phyloP scores from a whole-genome alignment of 2,888 invertebrate genomes.

The Diloba caeruleocephala region DNA sequence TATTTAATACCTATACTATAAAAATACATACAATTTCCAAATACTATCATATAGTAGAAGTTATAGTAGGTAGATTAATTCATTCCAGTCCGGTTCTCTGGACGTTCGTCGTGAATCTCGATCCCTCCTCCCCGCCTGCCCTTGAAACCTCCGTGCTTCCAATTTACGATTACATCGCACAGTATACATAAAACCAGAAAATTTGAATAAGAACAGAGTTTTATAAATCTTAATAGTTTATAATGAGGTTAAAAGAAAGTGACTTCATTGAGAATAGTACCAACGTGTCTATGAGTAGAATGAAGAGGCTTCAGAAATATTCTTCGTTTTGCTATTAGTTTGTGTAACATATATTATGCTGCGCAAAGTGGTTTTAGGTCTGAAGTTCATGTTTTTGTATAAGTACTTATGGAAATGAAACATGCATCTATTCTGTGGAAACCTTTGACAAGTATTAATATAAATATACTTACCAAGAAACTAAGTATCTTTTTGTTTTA shows the following conservation, averaged over 20 bases:
- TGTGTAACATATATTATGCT: not conserved
- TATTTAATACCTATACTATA: not conserved
- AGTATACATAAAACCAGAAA: constrained; percentile 60
- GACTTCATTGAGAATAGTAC: too few species aligned
- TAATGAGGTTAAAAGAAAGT: constrained; percentile 10
- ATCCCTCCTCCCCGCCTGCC: constrained; percentile 75
- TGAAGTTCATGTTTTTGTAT: not conserved
- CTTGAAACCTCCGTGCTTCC: constrained; percentile 65
- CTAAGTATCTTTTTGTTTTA: too few species aligned
- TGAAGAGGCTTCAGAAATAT: too few species aligned
- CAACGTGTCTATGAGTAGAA: too few species aligned
- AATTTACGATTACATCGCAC: constrained; percentile 68
- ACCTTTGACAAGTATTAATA: too few species aligned
- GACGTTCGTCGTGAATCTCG: constrained; percentile 73
- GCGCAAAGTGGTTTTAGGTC: not conserved
- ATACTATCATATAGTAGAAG: not conserved
- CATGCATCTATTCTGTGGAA: too few species aligned
- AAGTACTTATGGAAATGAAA: too few species aligned
- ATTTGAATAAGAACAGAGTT: constrained; percentile 4
- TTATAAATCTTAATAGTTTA: not conserved
- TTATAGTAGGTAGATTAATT: constrained; percentile 60
- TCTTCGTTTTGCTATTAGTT: not conserved
- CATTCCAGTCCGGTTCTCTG: constrained; percentile 70
- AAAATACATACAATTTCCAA: constrained; percentile 4
- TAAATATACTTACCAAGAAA: too few species aligned